Percentiles rank a stretch among this genome's conserved stretches.
Evolutionary conservation across 2,797 vertebrate genomes (phyloP).

Genomic region (Acipenser ruthenus): DNA sequence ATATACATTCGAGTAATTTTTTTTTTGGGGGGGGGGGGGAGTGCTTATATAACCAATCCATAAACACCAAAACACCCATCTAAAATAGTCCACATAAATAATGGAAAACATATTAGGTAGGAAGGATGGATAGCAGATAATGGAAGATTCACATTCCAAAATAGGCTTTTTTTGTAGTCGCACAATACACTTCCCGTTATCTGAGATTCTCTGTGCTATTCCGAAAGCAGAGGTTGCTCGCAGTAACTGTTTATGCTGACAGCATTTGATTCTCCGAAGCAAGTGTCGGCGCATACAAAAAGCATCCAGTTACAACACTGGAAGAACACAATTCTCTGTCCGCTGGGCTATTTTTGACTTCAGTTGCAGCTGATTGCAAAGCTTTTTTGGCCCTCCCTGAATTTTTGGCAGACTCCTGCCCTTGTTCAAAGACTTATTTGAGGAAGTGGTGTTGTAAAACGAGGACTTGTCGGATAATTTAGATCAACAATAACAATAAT

Average conservation of each 20-base stretch:
- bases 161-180: too few relatives aligned
- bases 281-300: conserved; percentile 49
- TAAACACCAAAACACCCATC: too few relatives aligned
- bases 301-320: conserved; percentile 73
- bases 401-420: conserved; percentile 40
- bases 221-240: conserved; percentile 16
- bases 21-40: too few relatives aligned
- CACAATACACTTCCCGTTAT: background rate
- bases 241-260: conserved; percentile 33
- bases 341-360: conserved; percentile 80
- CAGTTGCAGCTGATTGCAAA: conserved; percentile 64
- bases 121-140: too few relatives aligned
- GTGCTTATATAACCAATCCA: too few relatives aligned
- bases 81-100: too few relatives aligned
- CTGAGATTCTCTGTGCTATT: background rate
- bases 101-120: too few relatives aligned
- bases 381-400: conserved; percentile 50
- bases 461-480: conserved; percentile 19
- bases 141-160: too few relatives aligned
- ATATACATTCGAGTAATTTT: too few relatives aligned
- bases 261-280: conserved; percentile 46
- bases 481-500: too few relatives aligned
- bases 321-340: conserved; percentile 62
- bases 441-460: conserved; percentile 45
- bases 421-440: conserved; percentile 41